Conservation (phyloP, 2,888 invertebrate genomes). For the Eustalomyia histrio region DNA sequence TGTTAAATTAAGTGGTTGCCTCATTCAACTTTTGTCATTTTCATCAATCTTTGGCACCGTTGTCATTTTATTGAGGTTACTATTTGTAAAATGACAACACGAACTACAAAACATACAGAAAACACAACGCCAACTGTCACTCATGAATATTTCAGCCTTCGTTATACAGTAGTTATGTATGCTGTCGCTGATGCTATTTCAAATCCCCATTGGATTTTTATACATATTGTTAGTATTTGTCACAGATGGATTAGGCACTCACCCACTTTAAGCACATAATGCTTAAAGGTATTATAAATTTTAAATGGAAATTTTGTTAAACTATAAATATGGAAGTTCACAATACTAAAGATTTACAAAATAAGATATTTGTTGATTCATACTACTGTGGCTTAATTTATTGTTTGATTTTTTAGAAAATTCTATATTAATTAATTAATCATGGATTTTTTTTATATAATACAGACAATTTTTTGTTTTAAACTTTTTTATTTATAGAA, state of each 20-base stretch:
- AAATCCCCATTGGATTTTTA: too few species aligned
- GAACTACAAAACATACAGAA: background rate
- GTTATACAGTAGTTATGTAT: background rate
- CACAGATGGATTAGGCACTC: background rate
- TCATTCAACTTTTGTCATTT: constrained; percentile 27
- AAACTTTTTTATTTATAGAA: too few species aligned
- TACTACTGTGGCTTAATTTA: too few species aligned
- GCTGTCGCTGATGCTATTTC: background rate
- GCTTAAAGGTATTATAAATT: background rate
- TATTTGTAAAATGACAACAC: constrained; percentile 13
- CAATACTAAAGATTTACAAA: too few species aligned
- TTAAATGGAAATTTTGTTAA: background rate
- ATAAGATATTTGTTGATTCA: too few species aligned
- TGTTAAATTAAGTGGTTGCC: constrained; percentile 64
- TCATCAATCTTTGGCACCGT: constrained; percentile 30
- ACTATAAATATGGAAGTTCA: too few species aligned
- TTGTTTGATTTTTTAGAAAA: too few species aligned
- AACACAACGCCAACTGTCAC: constrained; percentile 7
- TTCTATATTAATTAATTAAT: too few species aligned
- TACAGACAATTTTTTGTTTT: too few species aligned
- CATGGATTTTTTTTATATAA: too few species aligned
- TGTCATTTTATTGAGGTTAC: constrained; percentile 38
- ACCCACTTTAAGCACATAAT: background rate
- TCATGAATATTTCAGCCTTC: background rate
- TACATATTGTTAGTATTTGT: background rate